Evolutionary conservation across 1,140 invertebrate species (phyloP).

Genomic region (Subanguina moxae): DNA sequence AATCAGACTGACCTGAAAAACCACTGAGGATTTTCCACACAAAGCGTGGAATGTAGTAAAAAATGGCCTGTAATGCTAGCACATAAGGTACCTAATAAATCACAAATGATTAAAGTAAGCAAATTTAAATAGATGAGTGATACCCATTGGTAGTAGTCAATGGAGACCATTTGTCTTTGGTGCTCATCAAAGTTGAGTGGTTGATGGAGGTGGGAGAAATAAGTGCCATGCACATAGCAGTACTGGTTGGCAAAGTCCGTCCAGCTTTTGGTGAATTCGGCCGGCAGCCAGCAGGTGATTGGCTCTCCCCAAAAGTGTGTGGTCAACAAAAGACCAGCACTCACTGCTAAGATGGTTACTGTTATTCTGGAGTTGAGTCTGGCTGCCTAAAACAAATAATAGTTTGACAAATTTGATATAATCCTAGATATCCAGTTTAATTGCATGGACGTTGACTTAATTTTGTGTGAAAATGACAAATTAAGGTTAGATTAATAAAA

Average conservation of each 20-base stretch:
- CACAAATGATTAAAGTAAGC: constrained; percentile 16
- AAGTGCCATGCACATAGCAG: constrained; percentile 58
- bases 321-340: constrained; percentile 47
- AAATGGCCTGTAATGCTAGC: constrained; percentile 52
- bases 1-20: constrained; percentile 53
- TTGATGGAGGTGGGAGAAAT: constrained; percentile 49
- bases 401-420: background rate
- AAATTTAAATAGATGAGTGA: background rate
- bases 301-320: constrained; percentile 59
- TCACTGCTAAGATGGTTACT: constrained; percentile 49
- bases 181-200: constrained; percentile 48
- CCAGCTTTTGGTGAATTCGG: constrained; percentile 56
- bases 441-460: too few species aligned
- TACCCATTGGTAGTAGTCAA: constrained; percentile 59
- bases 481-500: too few species aligned
- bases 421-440: background rate
- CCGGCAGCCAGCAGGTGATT: constrained; percentile 58
- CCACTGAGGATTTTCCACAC: constrained; percentile 46
- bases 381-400: constrained; percentile 45
- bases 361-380: constrained; percentile 55
- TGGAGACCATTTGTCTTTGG: constrained; percentile 37
- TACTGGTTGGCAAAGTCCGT: constrained; percentile 58
- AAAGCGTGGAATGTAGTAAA: constrained; percentile 56
- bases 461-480: too few species aligned
- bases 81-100: constrained; percentile 57